Evolutionary conservation across 2,797 vertebrate species (phyloP).

Genomic region (Sus cebifrons): DNA sequence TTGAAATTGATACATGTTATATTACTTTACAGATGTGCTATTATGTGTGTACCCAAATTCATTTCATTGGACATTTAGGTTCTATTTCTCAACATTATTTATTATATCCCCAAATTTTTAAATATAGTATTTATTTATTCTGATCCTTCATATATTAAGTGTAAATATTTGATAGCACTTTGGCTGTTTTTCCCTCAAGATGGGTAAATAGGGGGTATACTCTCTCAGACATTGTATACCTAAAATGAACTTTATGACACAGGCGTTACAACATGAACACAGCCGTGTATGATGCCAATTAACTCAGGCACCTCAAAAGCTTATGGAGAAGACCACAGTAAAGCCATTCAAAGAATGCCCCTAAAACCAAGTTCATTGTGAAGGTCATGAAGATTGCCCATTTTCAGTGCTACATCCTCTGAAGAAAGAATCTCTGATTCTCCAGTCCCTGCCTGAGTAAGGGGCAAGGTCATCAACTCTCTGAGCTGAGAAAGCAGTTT

Average conservation of each 20-base stretch:
- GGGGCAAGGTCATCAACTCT: neutral
- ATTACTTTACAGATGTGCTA: neutral
- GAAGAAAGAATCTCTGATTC: neutral
- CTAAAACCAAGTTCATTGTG: neutral
- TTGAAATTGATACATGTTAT: neutral
- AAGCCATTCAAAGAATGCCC: too few species aligned
- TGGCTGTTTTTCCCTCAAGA: neutral
- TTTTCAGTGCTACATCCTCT: too few species aligned
- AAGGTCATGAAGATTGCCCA: rapidly evolving
- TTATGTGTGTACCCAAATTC: neutral
- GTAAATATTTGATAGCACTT: neutral
- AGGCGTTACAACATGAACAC: neutral
- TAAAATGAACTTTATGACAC: neutral
- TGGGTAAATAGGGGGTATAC: neutral
- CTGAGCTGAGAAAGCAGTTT: neutral
- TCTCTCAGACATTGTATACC: neutral
- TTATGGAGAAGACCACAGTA: neutral
- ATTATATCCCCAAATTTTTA: neutral
- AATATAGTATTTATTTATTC: neutral
- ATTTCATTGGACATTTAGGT: neutral
- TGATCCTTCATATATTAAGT: neutral
- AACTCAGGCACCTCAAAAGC: neutral
- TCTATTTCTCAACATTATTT: constrained; percentile 1
- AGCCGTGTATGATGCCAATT: neutral
- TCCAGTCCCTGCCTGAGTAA: neutral